phyloP scores from a whole-genome alignment of 2,888 invertebrate genomes.

The Peribatodes rhomboidaria region DNA sequence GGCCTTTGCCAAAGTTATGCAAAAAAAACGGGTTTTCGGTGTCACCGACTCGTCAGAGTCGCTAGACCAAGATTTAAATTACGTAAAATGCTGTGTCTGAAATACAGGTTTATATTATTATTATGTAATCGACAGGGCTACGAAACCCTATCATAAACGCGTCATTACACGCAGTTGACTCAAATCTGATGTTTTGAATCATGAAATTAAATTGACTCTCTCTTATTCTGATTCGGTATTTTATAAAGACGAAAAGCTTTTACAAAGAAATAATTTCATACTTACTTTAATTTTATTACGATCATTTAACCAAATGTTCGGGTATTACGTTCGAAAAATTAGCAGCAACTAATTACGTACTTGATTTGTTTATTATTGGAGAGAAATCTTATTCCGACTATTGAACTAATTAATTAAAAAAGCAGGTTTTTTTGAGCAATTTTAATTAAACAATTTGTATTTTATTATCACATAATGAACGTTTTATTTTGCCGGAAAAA shows the following conservation, averaged over 20 bases:
- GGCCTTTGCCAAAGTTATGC: too few species aligned
- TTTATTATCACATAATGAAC: neutral
- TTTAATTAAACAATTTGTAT: neutral
- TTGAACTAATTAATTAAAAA: neutral
- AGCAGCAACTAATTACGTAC: neutral
- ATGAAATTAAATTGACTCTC: conserved; percentile 19
- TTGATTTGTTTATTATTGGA: neutral
- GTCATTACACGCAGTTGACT: neutral
- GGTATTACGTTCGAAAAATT: neutral
- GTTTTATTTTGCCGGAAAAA: neutral
- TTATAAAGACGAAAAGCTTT: neutral
- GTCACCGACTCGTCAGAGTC: too few species aligned
- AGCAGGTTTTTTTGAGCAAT: neutral
- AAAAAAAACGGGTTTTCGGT: too few species aligned
- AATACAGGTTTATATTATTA: too few species aligned
- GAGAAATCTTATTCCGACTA: neutral
- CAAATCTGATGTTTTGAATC: conserved; percentile 9
- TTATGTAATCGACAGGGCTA: too few species aligned
- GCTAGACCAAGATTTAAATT: too few species aligned
- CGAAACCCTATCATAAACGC: too few species aligned
- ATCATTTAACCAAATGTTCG: neutral
- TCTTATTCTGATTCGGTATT: conserved; percentile 23
- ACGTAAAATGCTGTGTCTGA: too few species aligned
- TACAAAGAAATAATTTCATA: neutral
- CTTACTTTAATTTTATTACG: neutral